phyloP scores from a whole-genome alignment of 1,140 invertebrate genomes.

The Copidosoma floridanum region DNA sequence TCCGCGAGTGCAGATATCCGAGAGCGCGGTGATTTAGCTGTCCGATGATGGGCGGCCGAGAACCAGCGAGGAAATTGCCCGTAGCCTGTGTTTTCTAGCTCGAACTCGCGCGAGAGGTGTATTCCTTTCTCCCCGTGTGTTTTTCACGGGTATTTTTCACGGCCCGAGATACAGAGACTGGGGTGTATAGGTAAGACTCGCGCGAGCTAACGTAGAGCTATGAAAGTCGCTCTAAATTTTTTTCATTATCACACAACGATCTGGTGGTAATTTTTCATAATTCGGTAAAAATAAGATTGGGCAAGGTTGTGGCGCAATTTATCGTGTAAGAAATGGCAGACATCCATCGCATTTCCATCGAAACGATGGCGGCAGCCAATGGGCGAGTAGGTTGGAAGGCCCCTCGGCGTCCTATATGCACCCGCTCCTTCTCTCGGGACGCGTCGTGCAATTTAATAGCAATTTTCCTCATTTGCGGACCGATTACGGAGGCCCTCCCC shows the following conservation, averaged over 20 bases:
- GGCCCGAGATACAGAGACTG: background rate
- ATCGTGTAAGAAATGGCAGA: slow-evolving; percentile 52
- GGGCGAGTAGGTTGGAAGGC: slow-evolving; percentile 39
- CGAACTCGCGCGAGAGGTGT: slow-evolving; percentile 12
- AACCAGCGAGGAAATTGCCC: slow-evolving; percentile 44
- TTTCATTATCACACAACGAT: too few relatives aligned
- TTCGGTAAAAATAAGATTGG: too few relatives aligned
- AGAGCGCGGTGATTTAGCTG: slow-evolving; percentile 53
- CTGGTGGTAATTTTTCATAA: too few relatives aligned
- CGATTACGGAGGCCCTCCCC: slow-evolving; percentile 49
- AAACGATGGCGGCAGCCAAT: slow-evolving; percentile 53
- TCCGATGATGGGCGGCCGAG: slow-evolving; percentile 42
- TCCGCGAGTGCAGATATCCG: too few relatives aligned
- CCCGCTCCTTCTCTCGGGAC: slow-evolving; percentile 3
- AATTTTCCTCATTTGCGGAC: slow-evolving; percentile 53
- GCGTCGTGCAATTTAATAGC: slow-evolving; percentile 52
- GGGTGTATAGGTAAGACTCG: background rate
- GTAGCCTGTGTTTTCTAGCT: slow-evolving; percentile 41
- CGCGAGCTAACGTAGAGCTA: background rate
- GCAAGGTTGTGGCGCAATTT: too few relatives aligned
- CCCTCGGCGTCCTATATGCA: slow-evolving; percentile 13
- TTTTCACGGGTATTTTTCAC: background rate
- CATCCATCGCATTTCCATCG: slow-evolving; percentile 54
- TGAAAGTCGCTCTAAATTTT: too few relatives aligned
- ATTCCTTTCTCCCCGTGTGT: background rate